Percentiles rank a stretch among this genome's conserved stretches.
phyloP scores from a whole-genome alignment of 2,113 vertebrate genomes.

The Clarias magur region DNA sequence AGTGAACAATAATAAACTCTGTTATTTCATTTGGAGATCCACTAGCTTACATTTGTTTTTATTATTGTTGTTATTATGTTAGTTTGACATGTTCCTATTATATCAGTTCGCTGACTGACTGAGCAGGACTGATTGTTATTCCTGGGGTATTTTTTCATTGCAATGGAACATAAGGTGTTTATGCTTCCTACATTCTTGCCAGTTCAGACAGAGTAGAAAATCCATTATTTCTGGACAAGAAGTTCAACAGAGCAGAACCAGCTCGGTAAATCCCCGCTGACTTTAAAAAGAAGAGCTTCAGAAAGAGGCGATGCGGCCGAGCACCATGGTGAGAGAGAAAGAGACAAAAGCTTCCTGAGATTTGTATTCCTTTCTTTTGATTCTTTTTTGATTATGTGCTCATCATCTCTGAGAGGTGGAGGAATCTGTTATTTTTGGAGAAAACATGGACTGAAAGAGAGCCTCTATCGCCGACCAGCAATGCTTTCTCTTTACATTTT shows the following conservation, averaged over 20 bases:
- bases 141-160: slow-evolving; percentile 24
- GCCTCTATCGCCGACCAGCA: background rate
- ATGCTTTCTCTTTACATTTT: no score
- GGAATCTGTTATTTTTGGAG: background rate
- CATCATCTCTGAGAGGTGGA: background rate
- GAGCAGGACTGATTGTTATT: slow-evolving; percentile 17
- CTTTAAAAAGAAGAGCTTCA: slow-evolving; percentile 8
- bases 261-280: slow-evolving; percentile 34
- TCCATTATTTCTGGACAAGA: slow-evolving; percentile 41
- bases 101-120: background rate
- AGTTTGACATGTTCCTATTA: background rate
- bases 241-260: slow-evolving; percentile 39
- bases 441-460: background rate
- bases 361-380: background rate
- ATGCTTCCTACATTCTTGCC: slow-evolving; percentile 14
- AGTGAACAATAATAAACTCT: background rate
- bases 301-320: background rate
- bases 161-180: slow-evolving; percentile 1
- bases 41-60: background rate
- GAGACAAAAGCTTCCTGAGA: background rate
- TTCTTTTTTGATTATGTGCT: slow-evolving; percentile 1
- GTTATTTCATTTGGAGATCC: background rate
- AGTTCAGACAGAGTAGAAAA: slow-evolving; percentile 36
- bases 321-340: background rate
- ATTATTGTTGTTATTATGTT: background rate